Evolutionary conservation across 2,797 vertebrate species (phyloP), one percentile per base, ranked within the genome.

Genomic region (Platalea minor): DNA sequence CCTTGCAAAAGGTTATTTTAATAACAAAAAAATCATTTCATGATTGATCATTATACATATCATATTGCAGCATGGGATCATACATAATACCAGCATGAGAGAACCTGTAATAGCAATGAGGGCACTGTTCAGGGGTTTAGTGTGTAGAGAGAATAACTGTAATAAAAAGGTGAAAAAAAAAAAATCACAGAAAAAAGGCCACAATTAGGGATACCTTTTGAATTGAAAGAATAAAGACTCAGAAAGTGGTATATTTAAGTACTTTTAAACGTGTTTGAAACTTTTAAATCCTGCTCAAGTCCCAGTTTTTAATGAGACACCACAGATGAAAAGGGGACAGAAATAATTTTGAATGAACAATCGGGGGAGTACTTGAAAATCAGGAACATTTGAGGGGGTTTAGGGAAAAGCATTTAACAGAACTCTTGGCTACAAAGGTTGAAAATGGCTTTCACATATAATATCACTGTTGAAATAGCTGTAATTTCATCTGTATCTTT

Each of bases 231-330:
- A 97, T 93, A 98, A 97, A 98, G 90, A 59, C 91, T 96, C 95
- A 63, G 75, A 92, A 97, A 95, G 95, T 88, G 85, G 89, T 94
- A 92, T 89, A 91, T 92, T 96, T 96, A 89, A 97, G 92, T 29
- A 92, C 48, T 95, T 96, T 93, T 84, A 56, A 97, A 97, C 19
- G 10, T 70, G 50, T 95, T 97, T 96, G 89, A 97, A 97, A 96
- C 74, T 94, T 96, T 91, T 86, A 96, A 59, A 93, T 93, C 91
- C 39, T 92, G 94, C 81, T 79, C 80, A 92, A 91, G 70, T 90
- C 68, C 43, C 46, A 57, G 24, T 83, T 98, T 98, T 98, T 97
- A 98, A 98, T 96, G 96, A 98, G 96, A 83, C 60, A 79, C 79
- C 59, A 73, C 77, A 97, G 93, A 97, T 93, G 95, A 95, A 96